Evolutionary conservation across 1,140 invertebrate genomes (phyloP), one percentile per base, ranked within the genome.

Genomic region (Dendroctonus valens): DNA sequence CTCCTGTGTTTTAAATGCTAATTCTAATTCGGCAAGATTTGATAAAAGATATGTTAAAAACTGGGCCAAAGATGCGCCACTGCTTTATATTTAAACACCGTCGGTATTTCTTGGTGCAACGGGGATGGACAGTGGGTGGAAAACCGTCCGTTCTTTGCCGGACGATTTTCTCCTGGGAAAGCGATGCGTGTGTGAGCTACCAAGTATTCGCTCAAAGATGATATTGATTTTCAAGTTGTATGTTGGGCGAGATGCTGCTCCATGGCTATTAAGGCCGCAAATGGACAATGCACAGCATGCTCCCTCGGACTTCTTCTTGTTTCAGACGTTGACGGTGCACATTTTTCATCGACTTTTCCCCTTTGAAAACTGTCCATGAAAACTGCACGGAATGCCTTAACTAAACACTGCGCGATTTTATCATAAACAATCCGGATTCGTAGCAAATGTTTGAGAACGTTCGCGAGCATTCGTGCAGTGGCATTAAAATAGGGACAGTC

Each of bases 171-270:
- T 70, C 71, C 70, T 70, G 71, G 72, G 69, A 73, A 70, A 73
- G 72, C 69, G 69, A 70, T 75, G 75, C 75, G 76, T 78, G 75
- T 76, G 75, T 78, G 75, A 74, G 76, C 73, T 78, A 73, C 72
- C 75, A 78, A 78, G 76, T 78, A 75, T 78, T 77, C 74, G 74
- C 70, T 75, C 75, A 75, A 78, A 75, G 74, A 75, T 77, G 76
- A 75, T 78, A 78, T 78, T 77, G 76, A 78, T 78, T 78, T 77
- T 77, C 74, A 73, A 73, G 74, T 75, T 71, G 70, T 71, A 72
- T 54, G 60, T 54, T 71, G 73, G 73, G 68, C 69, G 68, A 67
- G 68, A 66, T 68, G 70, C 66, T 55, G 51, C 50, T 65, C 63
- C 59, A 51, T 41, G 26, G 60, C 52, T 49, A 63, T 64, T 61